These are phyloP conservation scores for Miniopterus natalensis DNA, from an alignment of 2,113 vertebrate species.

Conservation along the genomic window DNA sequence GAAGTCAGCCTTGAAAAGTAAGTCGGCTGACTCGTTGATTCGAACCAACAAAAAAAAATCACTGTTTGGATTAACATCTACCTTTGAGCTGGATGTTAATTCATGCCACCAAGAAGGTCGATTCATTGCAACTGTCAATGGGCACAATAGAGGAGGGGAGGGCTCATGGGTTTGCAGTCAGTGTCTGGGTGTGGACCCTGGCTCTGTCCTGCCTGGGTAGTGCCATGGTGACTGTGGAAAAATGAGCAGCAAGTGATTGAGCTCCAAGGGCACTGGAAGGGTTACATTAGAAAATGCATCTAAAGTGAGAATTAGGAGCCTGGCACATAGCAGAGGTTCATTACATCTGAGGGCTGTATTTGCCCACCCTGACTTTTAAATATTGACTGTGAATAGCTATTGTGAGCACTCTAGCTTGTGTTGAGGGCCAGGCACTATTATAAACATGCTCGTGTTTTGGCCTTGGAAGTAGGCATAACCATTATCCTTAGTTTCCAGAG, in stretches of 20 bases:
- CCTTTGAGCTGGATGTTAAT: not conserved
- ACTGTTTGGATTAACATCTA: not conserved
- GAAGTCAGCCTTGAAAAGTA: not conserved
- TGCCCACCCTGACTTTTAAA: not conserved
- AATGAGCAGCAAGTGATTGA: not conserved
- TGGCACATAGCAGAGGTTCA: not conserved
- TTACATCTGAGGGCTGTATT: not conserved
- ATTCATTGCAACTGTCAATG: not conserved
- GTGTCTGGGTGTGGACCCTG: not conserved
- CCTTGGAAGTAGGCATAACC: not conserved
- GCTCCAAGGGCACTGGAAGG: not conserved
- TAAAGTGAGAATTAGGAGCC: not conserved
- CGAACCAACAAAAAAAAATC: not conserved
- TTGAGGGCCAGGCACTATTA: not conserved
- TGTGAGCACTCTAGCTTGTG: not conserved
- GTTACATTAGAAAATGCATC: conserved; percentile 2
- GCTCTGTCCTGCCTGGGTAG: not conserved
- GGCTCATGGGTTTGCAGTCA: not conserved
- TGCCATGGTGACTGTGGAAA: not conserved
- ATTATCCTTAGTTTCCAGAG: not conserved
- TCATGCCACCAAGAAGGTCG: not conserved
- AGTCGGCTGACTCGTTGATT: not conserved
- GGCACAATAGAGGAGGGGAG: not conserved
- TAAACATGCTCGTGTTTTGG: not conserved
- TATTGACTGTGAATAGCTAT: not conserved